phyloP scores from a whole-genome alignment of 2,888 invertebrate genomes.

The Aelia acuminata region DNA sequence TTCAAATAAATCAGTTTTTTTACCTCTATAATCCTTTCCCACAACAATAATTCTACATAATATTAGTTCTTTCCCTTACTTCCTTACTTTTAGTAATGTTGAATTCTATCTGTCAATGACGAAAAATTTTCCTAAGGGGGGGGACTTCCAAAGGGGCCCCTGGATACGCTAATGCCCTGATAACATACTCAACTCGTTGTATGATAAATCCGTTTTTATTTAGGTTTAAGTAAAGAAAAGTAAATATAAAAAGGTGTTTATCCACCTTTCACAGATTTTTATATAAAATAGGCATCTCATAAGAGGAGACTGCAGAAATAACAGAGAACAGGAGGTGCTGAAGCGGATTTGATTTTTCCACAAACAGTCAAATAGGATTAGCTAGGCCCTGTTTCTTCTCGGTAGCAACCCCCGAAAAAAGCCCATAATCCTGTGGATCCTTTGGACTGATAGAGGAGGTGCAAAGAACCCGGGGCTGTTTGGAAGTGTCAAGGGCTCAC shows the following conservation, averaged over 20 bases:
- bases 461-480: background rate
- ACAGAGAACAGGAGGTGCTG: background rate
- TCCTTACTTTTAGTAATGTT: no score
- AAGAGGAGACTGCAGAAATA: background rate
- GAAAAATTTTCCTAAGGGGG: no score
- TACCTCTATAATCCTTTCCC: no score
- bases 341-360: constrained; percentile 50
- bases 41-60: no score
- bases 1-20: no score
- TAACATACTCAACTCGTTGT: background rate
- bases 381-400: constrained; percentile 35
- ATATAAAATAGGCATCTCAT: background rate
- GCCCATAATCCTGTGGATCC: constrained; percentile 16
- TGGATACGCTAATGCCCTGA: no score
- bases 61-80: no score
- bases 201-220: background rate
- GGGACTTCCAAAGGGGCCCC: no score
- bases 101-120: no score
- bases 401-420: constrained; percentile 43
- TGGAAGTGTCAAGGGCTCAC: background rate
- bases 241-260: background rate
- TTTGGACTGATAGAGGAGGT: constrained; percentile 29
- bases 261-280: background rate
- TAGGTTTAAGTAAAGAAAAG: no score
- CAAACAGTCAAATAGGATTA: constrained; percentile 48